Evolutionary conservation across 1,140 invertebrate genomes (phyloP), one percentile per base, ranked within the genome.

Genomic region (Ostrea edulis): DNA sequence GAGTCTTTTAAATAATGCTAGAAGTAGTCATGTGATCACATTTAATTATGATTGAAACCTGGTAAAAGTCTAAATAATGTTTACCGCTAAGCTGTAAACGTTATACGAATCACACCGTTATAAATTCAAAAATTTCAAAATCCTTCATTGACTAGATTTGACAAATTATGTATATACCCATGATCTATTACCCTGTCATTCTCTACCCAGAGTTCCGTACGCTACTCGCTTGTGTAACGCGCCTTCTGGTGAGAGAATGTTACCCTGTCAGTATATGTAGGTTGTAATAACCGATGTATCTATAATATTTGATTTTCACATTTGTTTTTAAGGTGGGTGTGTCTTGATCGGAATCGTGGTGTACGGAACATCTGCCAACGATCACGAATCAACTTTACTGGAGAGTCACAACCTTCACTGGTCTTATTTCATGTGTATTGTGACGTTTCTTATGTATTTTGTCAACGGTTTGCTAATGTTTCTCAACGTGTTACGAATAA

Each of bases 371-470:
- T 77, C 68, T 9, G 35, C 68, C 4, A 77, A 35, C 25, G 68
- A 77, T 4, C 68, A 77, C 25, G 68, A 77, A 11, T 22, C 68
- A 17, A 77, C 11, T 11, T 25, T 77, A 11, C 8, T 29, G 25
- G 68, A 29, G 29, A 35, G 14, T 0, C 68, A 77, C 25, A 77
- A 25, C 14, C 68, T 77, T 11, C 68, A 77, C 35, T 77, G 68
- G 68, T 77, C 68, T 25, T 77, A 77, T 25, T 77, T 35, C 14
- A 25, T 77, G 68, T 77, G 68, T 77, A 35, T 35, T 29, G 68
- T 77, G 68, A 35, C 68, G 11, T 77, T 77, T 77, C 29, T 77
- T 77, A 22, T 77, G 68, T 77, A 77, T 77, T 77, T 77, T 29
- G 29, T 71, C 3, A 71, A 71, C 22, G 68, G 68, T 25, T 12